These are phyloP conservation scores for Lamellibrachia satsuma DNA, from an alignment of 2,888 invertebrate species.

Conservation along the genomic window DNA sequence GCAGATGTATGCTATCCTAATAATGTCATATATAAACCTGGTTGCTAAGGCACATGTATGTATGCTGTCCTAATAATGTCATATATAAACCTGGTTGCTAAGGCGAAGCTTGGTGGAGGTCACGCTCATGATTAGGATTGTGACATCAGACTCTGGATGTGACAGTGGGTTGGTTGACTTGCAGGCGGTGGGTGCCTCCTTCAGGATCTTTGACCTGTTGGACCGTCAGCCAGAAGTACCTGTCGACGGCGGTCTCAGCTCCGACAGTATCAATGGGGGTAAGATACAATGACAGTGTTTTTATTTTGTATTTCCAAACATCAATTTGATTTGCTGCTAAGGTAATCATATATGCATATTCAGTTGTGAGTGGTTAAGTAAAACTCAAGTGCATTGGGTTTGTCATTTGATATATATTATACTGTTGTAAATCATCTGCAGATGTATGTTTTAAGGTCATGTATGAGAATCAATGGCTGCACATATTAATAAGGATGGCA, in stretches of 20 bases:
- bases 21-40: no score
- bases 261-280: constrained; percentile 39
- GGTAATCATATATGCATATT: not conserved
- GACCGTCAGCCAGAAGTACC: constrained; percentile 54
- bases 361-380: not conserved
- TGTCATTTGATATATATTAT: no score
- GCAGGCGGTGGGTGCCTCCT: constrained; percentile 62
- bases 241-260: constrained; percentile 31
- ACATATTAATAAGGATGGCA: no score
- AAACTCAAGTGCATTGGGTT: not conserved
- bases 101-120: no score
- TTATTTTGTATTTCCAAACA: not conserved
- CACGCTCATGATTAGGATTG: not conserved
- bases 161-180: constrained; percentile 6
- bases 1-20: no score
- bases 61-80: no score
- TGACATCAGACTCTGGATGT: not conserved
- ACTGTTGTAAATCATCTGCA: not conserved
- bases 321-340: not conserved
- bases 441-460: not conserved
- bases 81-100: no score
- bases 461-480: not conserved
- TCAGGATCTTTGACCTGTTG: constrained; percentile 59
- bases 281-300: not conserved
- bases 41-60: no score